Percentiles rank a stretch among this genome's conserved stretches.
Evolutionary conservation across 1,140 invertebrate species (phyloP).

Genomic region (Hylyphantes graminicola): DNA sequence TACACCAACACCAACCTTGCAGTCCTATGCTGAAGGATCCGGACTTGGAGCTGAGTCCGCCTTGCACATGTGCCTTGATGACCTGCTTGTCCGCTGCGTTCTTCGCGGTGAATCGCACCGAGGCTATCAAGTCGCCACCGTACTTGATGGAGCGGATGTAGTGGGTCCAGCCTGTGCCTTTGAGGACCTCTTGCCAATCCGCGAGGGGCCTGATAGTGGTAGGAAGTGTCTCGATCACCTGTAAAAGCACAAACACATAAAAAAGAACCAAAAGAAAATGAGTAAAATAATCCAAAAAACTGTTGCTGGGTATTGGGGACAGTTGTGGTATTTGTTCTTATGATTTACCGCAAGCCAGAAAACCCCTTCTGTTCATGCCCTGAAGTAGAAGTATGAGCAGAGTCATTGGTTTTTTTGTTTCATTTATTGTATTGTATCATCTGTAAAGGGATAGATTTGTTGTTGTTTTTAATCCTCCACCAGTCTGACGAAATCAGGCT

Average conservation of each 20-base stretch:
- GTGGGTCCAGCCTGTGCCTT: neutral
- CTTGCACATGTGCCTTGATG: constrained; percentile 17
- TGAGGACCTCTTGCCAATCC: neutral
- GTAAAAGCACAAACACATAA: neutral
- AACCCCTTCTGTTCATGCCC: no score
- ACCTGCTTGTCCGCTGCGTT: constrained; percentile 4
- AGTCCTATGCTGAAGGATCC: constrained; percentile 26
- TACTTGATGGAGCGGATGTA: constrained; percentile 38
- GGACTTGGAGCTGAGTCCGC: constrained; percentile 7
- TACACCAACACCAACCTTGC: constrained; percentile 29
- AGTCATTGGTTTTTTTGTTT: no score
- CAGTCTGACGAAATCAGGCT: no score
- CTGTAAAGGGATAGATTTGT: neutral
- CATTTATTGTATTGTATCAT: no score
- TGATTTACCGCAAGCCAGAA: no score
- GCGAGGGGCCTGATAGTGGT: neutral
- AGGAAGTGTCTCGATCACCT: constrained; percentile 13
- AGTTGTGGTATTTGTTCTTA: no score
- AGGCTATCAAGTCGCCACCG: constrained; percentile 34
- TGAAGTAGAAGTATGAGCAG: no score
- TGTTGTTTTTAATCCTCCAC: no score
- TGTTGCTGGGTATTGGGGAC: no score
- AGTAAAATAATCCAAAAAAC: no score
- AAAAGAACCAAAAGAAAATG: neutral
- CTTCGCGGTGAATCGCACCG: constrained; percentile 8